Evolutionary conservation across 2,113 vertebrate genomes (phyloP).

Genomic region (Seriola rivoliana): DNA sequence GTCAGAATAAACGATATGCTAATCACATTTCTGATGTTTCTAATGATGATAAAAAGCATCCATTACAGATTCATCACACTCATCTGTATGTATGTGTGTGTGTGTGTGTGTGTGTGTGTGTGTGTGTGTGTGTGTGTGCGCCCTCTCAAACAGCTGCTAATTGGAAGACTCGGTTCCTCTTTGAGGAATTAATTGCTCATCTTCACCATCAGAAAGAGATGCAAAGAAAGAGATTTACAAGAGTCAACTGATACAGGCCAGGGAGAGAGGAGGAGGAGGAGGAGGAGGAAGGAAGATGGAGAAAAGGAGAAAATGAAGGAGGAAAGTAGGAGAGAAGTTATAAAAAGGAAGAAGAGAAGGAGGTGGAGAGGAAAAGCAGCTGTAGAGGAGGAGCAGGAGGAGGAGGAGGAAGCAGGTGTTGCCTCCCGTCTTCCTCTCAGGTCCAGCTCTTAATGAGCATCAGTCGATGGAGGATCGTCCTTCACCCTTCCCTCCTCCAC

Average conservation of each 20-base stretch:
- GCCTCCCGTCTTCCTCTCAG: constrained; percentile 61
- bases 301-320: neutral
- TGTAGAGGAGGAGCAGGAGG: constrained; percentile 31
- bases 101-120: constrained; percentile 35
- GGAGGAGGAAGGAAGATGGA: constrained; percentile 9
- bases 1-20: constrained; percentile 32
- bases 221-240: constrained; percentile 9
- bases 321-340: neutral
- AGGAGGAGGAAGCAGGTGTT: constrained; percentile 61
- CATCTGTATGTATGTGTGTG: constrained; percentile 2
- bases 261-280: constrained; percentile 7
- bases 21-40: constrained; percentile 59
- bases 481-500: neutral
- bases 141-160: constrained; percentile 67
- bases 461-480: constrained; percentile 4
- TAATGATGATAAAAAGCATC: constrained; percentile 60
- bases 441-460: constrained; percentile 64
- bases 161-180: constrained; percentile 68
- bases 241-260: constrained; percentile 15
- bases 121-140: constrained; percentile 36
- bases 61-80: constrained; percentile 47
- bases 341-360: constrained; percentile 14
- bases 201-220: constrained; percentile 44
- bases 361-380: constrained; percentile 27
- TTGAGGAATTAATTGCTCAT: constrained; percentile 76